Percentiles rank a stretch among this genome's conserved stretches.
These are phyloP conservation scores for Chaenogobius annularis DNA, from an alignment of 2,113 vertebrate genomes.

Conservation along the genomic window DNA sequence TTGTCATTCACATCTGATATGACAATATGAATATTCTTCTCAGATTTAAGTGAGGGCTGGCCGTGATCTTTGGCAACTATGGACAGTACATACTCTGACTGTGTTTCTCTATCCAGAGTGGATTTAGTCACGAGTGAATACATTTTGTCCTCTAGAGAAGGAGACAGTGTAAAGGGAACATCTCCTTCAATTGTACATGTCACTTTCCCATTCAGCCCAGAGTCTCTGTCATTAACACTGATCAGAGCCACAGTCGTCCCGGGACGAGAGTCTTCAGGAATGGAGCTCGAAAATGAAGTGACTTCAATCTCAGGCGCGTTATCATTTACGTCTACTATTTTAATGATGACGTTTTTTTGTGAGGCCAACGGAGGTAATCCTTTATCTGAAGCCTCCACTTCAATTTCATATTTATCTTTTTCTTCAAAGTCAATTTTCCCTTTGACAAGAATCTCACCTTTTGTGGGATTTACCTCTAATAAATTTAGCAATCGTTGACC, in stretches of 20 bases:
- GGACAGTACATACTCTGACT: slow-evolving; percentile 56
- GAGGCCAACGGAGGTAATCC: not conserved
- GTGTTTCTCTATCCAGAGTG: too few relatives aligned
- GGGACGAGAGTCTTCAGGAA: too few relatives aligned
- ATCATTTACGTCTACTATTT: too few relatives aligned
- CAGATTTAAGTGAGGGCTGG: slow-evolving; percentile 56
- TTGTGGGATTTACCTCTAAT: slow-evolving; percentile 48
- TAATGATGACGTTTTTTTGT: too few relatives aligned
- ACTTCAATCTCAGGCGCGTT: too few relatives aligned
- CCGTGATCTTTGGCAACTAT: slow-evolving; percentile 67
- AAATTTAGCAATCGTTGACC: slow-evolving; percentile 25
- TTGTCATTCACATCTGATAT: too few relatives aligned
- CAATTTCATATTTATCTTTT: slow-evolving; percentile 60
- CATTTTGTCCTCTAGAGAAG: slow-evolving; percentile 36
- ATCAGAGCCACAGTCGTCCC: slow-evolving; percentile 45
- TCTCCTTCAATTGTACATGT: slow-evolving; percentile 26
- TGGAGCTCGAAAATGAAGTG: too few relatives aligned
- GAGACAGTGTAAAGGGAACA: slow-evolving; percentile 69
- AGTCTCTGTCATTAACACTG: slow-evolving; percentile 59
- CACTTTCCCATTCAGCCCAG: slow-evolving; percentile 54
- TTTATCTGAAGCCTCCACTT: slow-evolving; percentile 67
- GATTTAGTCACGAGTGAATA: too few relatives aligned
- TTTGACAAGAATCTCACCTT: slow-evolving; percentile 61
- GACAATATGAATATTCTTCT: slow-evolving; percentile 22
- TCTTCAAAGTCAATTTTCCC: slow-evolving; percentile 62